phyloP scores from a whole-genome alignment of 2,113 vertebrate species.

The Hippopotamus amphibius region DNA sequence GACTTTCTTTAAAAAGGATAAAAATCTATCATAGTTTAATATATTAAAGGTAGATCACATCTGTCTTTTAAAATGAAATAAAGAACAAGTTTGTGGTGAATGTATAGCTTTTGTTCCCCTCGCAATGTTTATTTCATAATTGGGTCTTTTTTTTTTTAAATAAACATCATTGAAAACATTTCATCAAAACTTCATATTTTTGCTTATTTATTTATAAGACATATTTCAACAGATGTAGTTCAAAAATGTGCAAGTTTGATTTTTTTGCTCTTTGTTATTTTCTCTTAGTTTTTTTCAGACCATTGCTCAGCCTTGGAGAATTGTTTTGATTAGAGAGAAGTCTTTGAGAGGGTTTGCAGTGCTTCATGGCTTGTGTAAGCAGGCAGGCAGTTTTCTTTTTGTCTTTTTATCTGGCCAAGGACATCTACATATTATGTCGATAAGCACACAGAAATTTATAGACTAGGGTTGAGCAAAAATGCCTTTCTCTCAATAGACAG shows the following conservation, averaged over 20 bases:
- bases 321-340: slow-evolving; percentile 60
- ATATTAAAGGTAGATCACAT: neutral
- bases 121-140: neutral
- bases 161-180: slow-evolving; percentile 52
- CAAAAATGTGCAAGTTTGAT: neutral
- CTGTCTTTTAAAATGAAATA: slow-evolving; percentile 15
- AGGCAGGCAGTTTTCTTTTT: neutral
- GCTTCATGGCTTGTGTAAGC: neutral
- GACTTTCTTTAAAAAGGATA: neutral
- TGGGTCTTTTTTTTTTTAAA: neutral
- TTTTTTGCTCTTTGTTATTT: slow-evolving; percentile 39
- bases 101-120: neutral
- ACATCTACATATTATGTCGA: slow-evolving; percentile 69
- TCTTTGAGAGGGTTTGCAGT: slow-evolving; percentile 46
- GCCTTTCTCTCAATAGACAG: slow-evolving; percentile 18
- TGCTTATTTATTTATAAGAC: slow-evolving; percentile 15
- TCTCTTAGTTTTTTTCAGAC: neutral
- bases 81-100: neutral
- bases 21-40: neutral
- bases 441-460: slow-evolving; percentile 56
- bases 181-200: slow-evolving; percentile 14
- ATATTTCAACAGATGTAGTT: slow-evolving; percentile 14
- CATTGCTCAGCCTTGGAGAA: slow-evolving; percentile 37
- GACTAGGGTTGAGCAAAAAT: neutral
- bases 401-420: slow-evolving; percentile 67